Evolutionary conservation across 2,797 vertebrate genomes (phyloP).

Genomic region (Linurgus olivaceus): DNA sequence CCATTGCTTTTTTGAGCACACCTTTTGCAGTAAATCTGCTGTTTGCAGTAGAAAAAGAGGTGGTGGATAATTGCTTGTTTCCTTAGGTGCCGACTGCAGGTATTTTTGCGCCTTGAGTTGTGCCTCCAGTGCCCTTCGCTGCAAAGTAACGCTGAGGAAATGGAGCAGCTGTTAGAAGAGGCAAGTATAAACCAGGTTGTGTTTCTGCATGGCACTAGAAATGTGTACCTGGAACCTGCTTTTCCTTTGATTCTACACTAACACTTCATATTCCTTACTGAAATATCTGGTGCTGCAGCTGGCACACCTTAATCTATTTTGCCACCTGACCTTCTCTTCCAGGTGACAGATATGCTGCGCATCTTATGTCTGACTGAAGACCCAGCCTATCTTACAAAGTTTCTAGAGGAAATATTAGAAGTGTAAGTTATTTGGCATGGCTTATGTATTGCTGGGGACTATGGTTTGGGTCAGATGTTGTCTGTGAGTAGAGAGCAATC

Average conservation of each 20-base stretch:
- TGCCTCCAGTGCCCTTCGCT: slow-evolving; percentile 77
- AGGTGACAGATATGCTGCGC: slow-evolving; percentile 89
- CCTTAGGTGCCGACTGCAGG: slow-evolving; percentile 89
- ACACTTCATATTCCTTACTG: background rate
- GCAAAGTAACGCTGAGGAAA: slow-evolving; percentile 63
- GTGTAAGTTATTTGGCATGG: slow-evolving; percentile 76
- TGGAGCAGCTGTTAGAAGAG: slow-evolving; percentile 87
- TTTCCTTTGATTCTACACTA: background rate
- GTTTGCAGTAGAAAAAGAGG: background rate
- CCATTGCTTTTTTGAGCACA: background rate
- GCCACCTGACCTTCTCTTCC: background rate
- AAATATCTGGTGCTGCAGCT: background rate
- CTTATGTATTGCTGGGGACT: background rate
- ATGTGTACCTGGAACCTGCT: background rate
- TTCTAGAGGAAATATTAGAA: slow-evolving; percentile 86
- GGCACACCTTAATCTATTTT: background rate
- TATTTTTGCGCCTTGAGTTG: slow-evolving; percentile 86
- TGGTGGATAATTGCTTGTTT: background rate
- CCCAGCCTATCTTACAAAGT: slow-evolving; percentile 82
- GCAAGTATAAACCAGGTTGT: slow-evolving; percentile 52
- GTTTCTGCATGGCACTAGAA: background rate
- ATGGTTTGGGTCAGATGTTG: background rate
- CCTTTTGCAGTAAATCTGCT: background rate
- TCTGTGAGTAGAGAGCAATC: background rate
- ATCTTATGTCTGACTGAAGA: slow-evolving; percentile 90